Conservation (phyloP, 2,888 invertebrate genomes). For the Cylloceria caligata region DNA sequence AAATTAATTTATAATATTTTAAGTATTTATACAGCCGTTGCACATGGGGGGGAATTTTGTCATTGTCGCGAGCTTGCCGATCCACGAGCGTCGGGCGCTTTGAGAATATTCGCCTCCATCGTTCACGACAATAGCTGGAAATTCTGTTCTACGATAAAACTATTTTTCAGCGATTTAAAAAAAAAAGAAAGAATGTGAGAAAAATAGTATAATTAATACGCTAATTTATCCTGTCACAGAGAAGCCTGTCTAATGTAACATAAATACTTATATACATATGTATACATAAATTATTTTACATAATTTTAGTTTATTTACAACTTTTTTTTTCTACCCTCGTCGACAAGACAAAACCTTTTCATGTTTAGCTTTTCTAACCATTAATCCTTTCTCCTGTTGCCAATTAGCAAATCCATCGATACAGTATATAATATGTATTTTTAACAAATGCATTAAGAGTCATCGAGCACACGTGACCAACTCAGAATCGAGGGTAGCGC, state of each 20-base stretch:
- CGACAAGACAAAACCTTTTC: neutral
- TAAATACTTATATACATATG: constrained; percentile 73
- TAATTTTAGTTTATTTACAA: constrained; percentile 77
- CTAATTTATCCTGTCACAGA: constrained; percentile 56
- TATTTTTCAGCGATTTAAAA: constrained; percentile 47
- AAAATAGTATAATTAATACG: constrained; percentile 56
- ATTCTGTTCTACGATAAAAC: constrained; percentile 40
- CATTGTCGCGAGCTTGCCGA: constrained; percentile 47
- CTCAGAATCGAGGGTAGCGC: too few relatives aligned
- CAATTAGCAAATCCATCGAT: neutral
- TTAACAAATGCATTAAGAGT: neutral
- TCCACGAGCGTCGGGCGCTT: neutral
- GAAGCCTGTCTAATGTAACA: constrained; percentile 78
- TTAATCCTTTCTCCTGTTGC: neutral
- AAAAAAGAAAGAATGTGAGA: constrained; percentile 52
- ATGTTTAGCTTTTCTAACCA: neutral
- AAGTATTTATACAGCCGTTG: constrained; percentile 58
- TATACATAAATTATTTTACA: constrained; percentile 82
- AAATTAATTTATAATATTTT: constrained; percentile 71
- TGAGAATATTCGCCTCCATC: constrained; percentile 55
- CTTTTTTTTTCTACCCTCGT: constrained; percentile 28
- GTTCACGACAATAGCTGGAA: constrained; percentile 55
- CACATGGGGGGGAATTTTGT: constrained; percentile 66
- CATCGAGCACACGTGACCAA: too few relatives aligned
- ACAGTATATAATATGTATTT: constrained; percentile 14